Evolutionary conservation across 1,140 invertebrate genomes (phyloP).

Genomic region (Drosophila virilis): DNA sequence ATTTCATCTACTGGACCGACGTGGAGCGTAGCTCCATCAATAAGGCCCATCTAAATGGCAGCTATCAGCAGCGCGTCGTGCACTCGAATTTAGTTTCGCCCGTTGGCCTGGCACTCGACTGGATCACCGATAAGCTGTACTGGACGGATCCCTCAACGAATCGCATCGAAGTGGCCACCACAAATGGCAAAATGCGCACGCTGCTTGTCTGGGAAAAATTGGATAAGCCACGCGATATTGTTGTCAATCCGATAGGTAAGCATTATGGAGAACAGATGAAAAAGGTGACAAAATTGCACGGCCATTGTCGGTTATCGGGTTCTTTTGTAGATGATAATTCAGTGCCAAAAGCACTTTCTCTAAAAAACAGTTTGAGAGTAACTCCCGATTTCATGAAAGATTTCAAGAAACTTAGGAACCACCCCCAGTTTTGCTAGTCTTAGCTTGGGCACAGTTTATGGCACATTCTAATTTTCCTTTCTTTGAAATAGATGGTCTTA

Average conservation of each 20-base stretch:
- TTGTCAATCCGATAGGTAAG: conserved; percentile 90
- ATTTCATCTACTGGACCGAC: conserved; percentile 95
- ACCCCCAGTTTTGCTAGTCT: too few relatives aligned
- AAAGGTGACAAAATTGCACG: too few relatives aligned
- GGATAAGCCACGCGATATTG: conserved; percentile 93
- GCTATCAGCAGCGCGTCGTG: conserved; percentile 88
- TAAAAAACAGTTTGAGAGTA: too few relatives aligned
- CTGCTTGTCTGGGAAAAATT: conserved; percentile 92
- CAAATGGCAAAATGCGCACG: conserved; percentile 90
- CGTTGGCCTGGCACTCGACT: conserved; percentile 92
- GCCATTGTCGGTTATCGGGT: too few relatives aligned
- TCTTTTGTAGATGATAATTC: too few relatives aligned
- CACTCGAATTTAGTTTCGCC: conserved; percentile 86
- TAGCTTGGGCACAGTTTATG: too few relatives aligned
- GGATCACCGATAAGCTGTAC: conserved; percentile 94
- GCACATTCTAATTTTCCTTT: not conserved
- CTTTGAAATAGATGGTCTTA: conserved; percentile 86
- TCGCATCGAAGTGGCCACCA: conserved; percentile 92
- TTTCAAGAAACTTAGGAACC: too few relatives aligned
- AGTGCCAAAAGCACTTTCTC: too few relatives aligned
- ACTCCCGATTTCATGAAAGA: too few relatives aligned
- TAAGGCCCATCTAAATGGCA: conserved; percentile 91
- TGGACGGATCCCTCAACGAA: conserved; percentile 94
- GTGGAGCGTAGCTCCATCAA: conserved; percentile 93
- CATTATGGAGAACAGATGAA: too few relatives aligned